Base-by-base conservation (phyloP, 2,888 invertebrate genomes). In the Timandra comae region DNA sequence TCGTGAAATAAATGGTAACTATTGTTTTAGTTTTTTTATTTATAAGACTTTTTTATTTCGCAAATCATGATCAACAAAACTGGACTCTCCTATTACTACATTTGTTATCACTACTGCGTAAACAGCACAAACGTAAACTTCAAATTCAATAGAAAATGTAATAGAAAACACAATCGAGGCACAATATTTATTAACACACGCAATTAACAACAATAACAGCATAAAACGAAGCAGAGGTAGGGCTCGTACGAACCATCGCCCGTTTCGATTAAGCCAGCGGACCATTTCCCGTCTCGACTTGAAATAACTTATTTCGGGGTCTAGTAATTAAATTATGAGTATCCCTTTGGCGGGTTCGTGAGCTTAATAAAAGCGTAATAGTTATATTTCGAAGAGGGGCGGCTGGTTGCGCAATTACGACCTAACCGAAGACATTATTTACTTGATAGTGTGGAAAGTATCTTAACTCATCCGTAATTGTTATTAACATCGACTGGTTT, bases 351-450 rank as follows among this genome's bases (percentile, higher is more conserved):
- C 67, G 68, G 67, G 76, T 64, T 63, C 67, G 67, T 68, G 70
- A 63, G 76, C 78, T 77, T 73, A 79, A 80, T 81, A 81, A 82
- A 78, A 72, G 73, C 76, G 70, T 77, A 78, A 80, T 81, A 77
- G 78, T 77, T 78, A 76, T 79, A 75, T 74, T 72, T 70, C 58
- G 60, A 67, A 65, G 74, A 74, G 73, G 49, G 52, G 57, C 51
- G 68, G 56, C 61, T 60, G 63, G 70, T 63, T 63, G 65, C 64
- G 64, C 68, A 71, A 75, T 76, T 72, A 70, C 55, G 46, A 45
- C 57, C 53, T 52, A 49, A 57, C 53, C 40, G 51, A 56, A 58
- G 56, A 58, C 47, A 52, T 57, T 59, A 58, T 58, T 56, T 60
- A 49, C 50, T 41, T 52, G 49, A 52, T 47, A 52, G 49, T 46